Base-by-base conservation (phyloP, 2,888 invertebrate genomes). In the Troglohyphantes excavatus region DNA sequence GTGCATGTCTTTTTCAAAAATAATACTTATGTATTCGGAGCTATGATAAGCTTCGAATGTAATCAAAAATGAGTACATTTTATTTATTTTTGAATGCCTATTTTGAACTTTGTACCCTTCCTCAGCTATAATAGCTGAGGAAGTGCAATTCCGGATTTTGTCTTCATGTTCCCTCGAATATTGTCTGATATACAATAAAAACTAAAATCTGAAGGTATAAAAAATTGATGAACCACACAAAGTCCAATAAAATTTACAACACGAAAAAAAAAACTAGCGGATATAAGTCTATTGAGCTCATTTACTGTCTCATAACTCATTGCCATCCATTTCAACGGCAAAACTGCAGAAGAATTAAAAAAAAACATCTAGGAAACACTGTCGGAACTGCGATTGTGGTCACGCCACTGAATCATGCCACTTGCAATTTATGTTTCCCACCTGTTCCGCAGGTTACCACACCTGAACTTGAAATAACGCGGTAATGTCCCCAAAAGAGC, bases 291-390 rank as follows among this genome's bases (percentile, higher is more conserved):
- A 65, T 68, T 68, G 67, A 29, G 67, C 79, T 79, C 82, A 82
- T 82, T 82, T 70, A 82, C 70, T 33, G 59, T 27, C 33, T 13
- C 82, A 82, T 82, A 70, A 59, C 33, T 82, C 70, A 70, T 68
- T 72, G 33, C 29, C 53, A 70, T 43, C 70, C 68, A 82, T 61
- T 29, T 29, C 33, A 59, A 21, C 46, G 13, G n/a, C 43, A 26
- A 27, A 29, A 59, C 59, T 17, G n/a, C 23, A 19, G 73, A 53
- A 23, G 19, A 27, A 61, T 33, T 59, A 19, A 29, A 76, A 76
- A 59, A 75, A 19, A 39, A n/a, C n/a, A 21, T 63, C 5, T 53
- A 53, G 53, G 43, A 46, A 43, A 17, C 46, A 72, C 72, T 43
- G 72, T 72, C 72, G 72, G 72, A 72, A 72, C 72, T 72, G 17